Base-by-base conservation (phyloP, 2,888 invertebrate genomes). In the Seira sanloemensis region DNA sequence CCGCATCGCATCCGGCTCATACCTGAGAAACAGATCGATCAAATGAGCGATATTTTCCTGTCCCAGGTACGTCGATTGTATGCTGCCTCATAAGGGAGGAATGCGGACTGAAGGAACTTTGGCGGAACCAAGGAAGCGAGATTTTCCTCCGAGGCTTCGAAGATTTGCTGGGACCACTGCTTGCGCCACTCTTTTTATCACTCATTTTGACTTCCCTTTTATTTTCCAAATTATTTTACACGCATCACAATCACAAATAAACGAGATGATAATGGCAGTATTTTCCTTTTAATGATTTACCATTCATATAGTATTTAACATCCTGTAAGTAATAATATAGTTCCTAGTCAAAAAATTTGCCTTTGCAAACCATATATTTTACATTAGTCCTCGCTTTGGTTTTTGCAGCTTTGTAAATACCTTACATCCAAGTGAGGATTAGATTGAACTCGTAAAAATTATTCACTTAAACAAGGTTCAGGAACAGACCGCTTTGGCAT, bases 31-130 rank as follows among this genome's bases (percentile, higher is more conserved):
- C 46, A n/a, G 82, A 82, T 77, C 82, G 71, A 82, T 82, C 82
- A 83, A 88, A 85, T 16, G 86, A 85, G 54, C 82, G 93, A 90
- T 96, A 95, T 90, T 96, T 95, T 92, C 96, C 96, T 86, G 96
- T 95, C 91, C 96, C 94, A 90, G 96, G 96, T 88, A 96, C 96
- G 92, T 97, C 97, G 92, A 97, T 96, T 92, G 97, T 97, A 91
- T 97, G 96, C 91, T 97, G 97, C 78, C 97, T 94, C 85, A 96
- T 94, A 80, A 97, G 93, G 79, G 94, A 93, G 86, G 95, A 94
- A 91, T 95, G 96, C 76, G 94, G 93, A 90, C 94, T 93, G 89
- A 95, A 94, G 85, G 96, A 96, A 90, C 94, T 94, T 92, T 96
- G 96, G 76, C 96, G 93, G 92, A 97, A 96, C 97, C 97, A 97